These are phyloP conservation scores for Parochlus steinenii DNA, from an alignment of 2,888 invertebrate species.

Conservation along the genomic window DNA sequence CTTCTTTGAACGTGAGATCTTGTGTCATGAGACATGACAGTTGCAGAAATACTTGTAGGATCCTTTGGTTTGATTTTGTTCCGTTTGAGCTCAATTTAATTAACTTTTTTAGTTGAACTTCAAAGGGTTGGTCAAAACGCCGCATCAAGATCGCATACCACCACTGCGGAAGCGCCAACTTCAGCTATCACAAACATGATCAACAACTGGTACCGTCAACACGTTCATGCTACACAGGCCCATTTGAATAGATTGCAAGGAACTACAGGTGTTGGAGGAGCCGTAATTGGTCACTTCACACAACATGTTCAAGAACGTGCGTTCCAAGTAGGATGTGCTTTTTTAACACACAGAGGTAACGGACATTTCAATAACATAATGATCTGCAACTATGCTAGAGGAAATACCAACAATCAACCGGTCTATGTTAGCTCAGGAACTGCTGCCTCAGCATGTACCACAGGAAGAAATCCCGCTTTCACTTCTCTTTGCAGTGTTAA, in stretches of 20 bases:
- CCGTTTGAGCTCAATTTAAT: too few relatives aligned
- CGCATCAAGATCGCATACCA: not conserved
- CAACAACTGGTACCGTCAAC: constrained; percentile 25
- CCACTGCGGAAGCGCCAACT: not conserved
- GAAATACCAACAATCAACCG: constrained; percentile 23
- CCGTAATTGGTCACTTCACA: constrained; percentile 27
- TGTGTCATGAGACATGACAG: not conserved
- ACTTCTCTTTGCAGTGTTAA: constrained; percentile 1
- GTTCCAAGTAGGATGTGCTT: constrained; percentile 27
- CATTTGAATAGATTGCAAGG: not conserved
- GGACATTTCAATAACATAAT: not conserved
- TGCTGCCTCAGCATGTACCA: constrained; percentile 23
- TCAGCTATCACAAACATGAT: constrained; percentile 19
- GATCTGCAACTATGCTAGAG: constrained; percentile 27
- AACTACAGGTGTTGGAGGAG: constrained; percentile 17
- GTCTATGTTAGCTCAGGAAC: constrained; percentile 23
- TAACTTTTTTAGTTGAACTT: too few relatives aligned
- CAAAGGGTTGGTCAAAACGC: constrained; percentile 4
- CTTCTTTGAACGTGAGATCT: not conserved
- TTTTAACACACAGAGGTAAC: constrained; percentile 22
- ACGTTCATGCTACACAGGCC: not conserved
- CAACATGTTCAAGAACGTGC: constrained; percentile 26
- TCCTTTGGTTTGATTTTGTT: too few relatives aligned
- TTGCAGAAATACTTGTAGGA: not conserved
- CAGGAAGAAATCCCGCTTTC: constrained; percentile 1